Percentiles rank a stretch among this genome's conserved stretches.
Conservation (phyloP, 1,140 invertebrate genomes). For the Nasonia longicornis region DNA sequence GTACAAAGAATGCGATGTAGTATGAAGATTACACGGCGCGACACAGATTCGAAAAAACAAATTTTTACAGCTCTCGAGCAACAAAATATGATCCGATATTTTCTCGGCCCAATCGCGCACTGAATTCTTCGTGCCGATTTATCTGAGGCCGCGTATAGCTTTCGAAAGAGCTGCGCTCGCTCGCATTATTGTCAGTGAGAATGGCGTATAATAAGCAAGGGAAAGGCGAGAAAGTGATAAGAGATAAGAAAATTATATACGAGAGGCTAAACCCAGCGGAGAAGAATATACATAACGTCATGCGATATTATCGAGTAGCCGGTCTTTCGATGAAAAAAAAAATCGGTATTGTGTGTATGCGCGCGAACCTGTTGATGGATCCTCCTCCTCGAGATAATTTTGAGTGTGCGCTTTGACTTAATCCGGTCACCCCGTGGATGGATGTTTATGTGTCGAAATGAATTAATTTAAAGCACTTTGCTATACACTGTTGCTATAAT, state of each 20-base stretch:
- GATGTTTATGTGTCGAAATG: too few relatives aligned
- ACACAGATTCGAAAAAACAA: too few relatives aligned
- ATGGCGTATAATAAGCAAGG: not conserved
- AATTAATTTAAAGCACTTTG: too few relatives aligned
- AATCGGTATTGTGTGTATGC: not conserved
- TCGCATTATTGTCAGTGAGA: not conserved
- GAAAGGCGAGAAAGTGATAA: conserved; percentile 4
- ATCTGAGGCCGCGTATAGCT: not conserved
- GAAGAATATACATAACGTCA: too few relatives aligned
- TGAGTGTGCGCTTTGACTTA: too few relatives aligned
- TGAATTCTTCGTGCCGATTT: not conserved
- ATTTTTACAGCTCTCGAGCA: too few relatives aligned
- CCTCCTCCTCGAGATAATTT: not conserved
- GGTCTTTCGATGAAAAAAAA: not conserved
- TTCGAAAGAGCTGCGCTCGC: not conserved
- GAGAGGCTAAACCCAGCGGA: not conserved
- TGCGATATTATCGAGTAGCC: too few relatives aligned
- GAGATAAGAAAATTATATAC: conserved; percentile 7
- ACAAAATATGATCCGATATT: not conserved
- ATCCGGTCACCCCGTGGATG: too few relatives aligned
- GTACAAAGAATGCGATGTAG: too few relatives aligned
- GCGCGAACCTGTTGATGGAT: not conserved
- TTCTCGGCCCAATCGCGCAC: not conserved
- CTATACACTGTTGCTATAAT: too few relatives aligned
- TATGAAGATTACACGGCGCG: too few relatives aligned